Percentiles rank a stretch among this genome's conserved stretches.
phyloP scores from a whole-genome alignment of 2,113 vertebrate species.

The Barnardius zonarius region DNA sequence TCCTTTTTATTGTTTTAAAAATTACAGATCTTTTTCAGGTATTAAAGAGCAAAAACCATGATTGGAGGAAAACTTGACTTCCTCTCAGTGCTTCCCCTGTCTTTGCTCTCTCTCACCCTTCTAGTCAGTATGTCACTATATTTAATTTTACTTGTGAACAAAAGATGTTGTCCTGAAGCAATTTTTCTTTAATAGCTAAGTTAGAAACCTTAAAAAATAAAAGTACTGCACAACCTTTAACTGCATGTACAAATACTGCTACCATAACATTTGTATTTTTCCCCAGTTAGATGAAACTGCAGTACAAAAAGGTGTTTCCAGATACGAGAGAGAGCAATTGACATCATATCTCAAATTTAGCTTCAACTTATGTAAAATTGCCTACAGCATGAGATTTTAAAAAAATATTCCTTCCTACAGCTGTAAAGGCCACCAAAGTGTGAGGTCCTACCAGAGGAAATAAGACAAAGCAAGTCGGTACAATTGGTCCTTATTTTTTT shows the following conservation, averaged over 20 bases:
- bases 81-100: fast-evolving
- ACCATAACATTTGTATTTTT: background rate
- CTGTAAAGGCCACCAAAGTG: background rate
- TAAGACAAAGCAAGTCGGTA: background rate
- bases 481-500: background rate
- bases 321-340: background rate
- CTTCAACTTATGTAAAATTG: background rate
- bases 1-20: background rate
- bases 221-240: background rate
- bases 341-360: background rate
- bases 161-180: background rate
- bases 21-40: background rate
- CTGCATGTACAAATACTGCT: background rate
- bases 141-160: background rate
- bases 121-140: background rate
- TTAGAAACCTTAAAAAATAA: background rate
- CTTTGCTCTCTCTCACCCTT: background rate
- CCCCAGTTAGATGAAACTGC: background rate
- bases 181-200: background rate
- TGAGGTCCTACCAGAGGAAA: background rate
- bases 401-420: background rate
- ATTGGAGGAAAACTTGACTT: background rate
- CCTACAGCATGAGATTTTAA: background rate
- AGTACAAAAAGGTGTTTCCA: background rate
- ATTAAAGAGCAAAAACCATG: background rate